A percentile compares a stretch with the other conserved stretches of the same genome.
These are phyloP conservation scores for Zoroaster sp. DNA, from an alignment of 53 echinoderm and acorn worm species.

Conservation along the genomic window DNA sequence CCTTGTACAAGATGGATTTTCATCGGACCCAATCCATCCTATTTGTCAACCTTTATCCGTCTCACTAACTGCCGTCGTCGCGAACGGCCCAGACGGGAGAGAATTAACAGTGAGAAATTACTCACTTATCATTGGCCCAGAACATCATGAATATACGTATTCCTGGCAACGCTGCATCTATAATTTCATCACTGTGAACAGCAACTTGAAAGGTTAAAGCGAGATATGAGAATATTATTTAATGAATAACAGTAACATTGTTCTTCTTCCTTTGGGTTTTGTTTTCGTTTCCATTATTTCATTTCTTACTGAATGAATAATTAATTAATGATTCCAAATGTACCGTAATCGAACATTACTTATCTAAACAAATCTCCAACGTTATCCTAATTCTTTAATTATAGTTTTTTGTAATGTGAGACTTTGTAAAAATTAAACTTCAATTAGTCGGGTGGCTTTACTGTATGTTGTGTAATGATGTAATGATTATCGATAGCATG, in stretches of 20 bases:
- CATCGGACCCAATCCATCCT: background rate
- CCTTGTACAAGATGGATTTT: background rate
- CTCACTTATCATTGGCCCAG: conserved; percentile 10
- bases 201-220: background rate
- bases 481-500: background rate
- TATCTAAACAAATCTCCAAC: background rate
- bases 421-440: background rate
- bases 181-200: background rate
- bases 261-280: too few relatives aligned
- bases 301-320: too few relatives aligned
- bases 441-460: background rate
- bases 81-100: background rate
- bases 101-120: conserved; percentile 22
- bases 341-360: background rate
- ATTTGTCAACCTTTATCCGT: background rate
- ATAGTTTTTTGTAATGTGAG: background rate
- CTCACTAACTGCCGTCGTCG: background rate
- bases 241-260: too few relatives aligned
- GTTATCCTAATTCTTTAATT: conserved; percentile 6
- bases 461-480: background rate
- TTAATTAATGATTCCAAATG: background rate
- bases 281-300: too few relatives aligned
- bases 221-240: background rate
- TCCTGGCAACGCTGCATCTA: background rate
- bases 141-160: conserved; percentile 21